phyloP scores from a whole-genome alignment of 1,140 invertebrate genomes.

The Onthophagus taurus region DNA sequence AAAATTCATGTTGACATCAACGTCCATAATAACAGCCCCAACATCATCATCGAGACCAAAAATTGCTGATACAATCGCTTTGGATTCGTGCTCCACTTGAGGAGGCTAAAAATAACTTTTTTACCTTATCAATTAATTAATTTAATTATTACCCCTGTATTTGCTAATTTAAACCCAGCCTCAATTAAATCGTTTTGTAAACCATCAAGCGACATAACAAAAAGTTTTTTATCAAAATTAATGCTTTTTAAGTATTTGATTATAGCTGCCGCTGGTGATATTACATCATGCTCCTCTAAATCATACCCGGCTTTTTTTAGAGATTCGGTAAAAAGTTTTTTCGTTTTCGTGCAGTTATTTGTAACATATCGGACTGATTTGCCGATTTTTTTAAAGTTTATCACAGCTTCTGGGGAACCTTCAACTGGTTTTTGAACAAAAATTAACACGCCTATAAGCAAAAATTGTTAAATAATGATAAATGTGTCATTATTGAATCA shows the following conservation, averaged over 20 bases:
- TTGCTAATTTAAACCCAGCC: constrained; percentile 19
- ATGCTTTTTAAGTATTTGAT: constrained; percentile 24
- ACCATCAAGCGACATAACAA: constrained; percentile 17
- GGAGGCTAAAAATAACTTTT: background rate
- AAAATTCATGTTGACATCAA: constrained; percentile 24
- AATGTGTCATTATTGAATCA: background rate
- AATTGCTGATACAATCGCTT: background rate
- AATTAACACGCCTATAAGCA: background rate
- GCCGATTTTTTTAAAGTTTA: constrained; percentile 18
- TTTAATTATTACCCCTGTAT: background rate
- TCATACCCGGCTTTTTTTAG: constrained; percentile 18
- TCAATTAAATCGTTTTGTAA: constrained; percentile 23
- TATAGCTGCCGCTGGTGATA: constrained; percentile 19
- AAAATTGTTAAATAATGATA: too few species aligned
- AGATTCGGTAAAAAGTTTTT: constrained; percentile 12
- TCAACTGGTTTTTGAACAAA: too few species aligned
- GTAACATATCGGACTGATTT: constrained; percentile 31
- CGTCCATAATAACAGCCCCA: constrained; percentile 27
- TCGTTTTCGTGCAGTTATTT: constrained; percentile 24
- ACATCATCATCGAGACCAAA: constrained; percentile 20
- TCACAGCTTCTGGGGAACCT: background rate
- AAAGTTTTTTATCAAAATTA: constrained; percentile 28
- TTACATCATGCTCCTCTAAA: constrained; percentile 16
- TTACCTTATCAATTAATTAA: background rate
- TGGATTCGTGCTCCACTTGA: background rate